These are phyloP conservation scores for Petrocephalus sullivani DNA, from an alignment of 2,797 vertebrate genomes.

Conservation along the genomic window DNA sequence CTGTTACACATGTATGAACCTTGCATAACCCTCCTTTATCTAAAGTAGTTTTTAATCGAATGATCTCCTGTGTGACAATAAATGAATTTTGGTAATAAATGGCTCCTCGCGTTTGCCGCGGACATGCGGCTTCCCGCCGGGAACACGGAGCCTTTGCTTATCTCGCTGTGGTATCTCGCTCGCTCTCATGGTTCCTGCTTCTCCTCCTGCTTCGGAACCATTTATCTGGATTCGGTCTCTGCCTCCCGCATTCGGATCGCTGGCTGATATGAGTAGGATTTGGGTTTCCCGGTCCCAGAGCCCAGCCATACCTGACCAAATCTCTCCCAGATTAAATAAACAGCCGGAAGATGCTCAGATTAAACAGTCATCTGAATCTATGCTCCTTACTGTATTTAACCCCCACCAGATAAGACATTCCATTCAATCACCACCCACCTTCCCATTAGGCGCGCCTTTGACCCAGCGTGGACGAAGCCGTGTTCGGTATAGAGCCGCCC, in stretches of 20 bases:
- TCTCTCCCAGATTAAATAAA: constrained; percentile 3
- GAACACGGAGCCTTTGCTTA: neutral
- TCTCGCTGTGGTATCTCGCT: too few relatives aligned
- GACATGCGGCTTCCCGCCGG: neutral
- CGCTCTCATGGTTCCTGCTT: too few relatives aligned
- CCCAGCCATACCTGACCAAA: neutral
- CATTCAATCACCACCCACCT: neutral
- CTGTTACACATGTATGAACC: neutral
- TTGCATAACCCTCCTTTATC: neutral
- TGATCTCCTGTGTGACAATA: neutral
- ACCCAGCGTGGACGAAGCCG: neutral
- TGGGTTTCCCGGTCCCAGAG: constrained; percentile 4
- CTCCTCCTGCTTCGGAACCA: too few relatives aligned
- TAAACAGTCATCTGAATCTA: neutral
- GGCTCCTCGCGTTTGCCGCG: neutral
- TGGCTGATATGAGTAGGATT: constrained; percentile 28
- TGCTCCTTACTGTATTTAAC: neutral
- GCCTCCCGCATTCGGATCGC: constrained; percentile 12
- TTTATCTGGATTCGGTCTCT: neutral
- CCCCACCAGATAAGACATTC: neutral
- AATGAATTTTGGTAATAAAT: neutral
- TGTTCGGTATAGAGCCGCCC: neutral
- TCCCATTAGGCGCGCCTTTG: neutral
- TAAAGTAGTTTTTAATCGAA: neutral
- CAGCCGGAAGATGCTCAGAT: neutral